Percentiles rank a stretch among this genome's conserved stretches.
phyloP scores from a whole-genome alignment of 2,797 vertebrate species.

The Neosilurus hyrtlii region DNA sequence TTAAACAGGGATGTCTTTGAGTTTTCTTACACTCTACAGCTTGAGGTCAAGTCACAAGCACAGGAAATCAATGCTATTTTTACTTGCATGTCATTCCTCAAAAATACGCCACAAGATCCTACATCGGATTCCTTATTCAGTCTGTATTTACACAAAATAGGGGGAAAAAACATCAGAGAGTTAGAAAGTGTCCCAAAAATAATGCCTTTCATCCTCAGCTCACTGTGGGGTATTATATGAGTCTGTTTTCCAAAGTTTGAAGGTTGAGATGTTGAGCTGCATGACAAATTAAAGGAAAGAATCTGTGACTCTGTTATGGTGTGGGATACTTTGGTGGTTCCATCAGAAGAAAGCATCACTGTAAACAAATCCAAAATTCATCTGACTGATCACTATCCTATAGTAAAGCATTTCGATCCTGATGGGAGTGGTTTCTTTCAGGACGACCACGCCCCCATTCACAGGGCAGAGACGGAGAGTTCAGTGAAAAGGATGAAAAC shows the following conservation, averaged over 20 bases:
- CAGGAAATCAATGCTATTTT: not conserved
- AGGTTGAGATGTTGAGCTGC: not conserved
- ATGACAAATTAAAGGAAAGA: slow-evolving; percentile 1
- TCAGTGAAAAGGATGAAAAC: not conserved
- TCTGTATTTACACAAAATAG: not conserved
- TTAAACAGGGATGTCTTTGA: not conserved
- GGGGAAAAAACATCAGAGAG: too few relatives aligned
- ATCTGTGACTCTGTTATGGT: not conserved
- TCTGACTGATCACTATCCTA: not conserved
- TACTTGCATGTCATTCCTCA: not conserved
- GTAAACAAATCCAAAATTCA: not conserved
- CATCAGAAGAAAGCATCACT: not conserved
- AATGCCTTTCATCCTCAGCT: not conserved
- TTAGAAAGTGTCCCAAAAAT: not conserved
- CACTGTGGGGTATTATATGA: not conserved
- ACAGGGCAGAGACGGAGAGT: not conserved
- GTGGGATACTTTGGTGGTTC: not conserved
- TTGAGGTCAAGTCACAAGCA: not conserved
- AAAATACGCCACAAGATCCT: not conserved
- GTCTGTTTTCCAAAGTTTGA: not conserved
- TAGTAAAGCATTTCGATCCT: not conserved
- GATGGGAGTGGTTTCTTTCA: not conserved
- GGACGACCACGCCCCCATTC: too few relatives aligned
- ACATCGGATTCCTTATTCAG: not conserved
- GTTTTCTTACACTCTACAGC: not conserved